A percentile compares a stretch with the other conserved stretches of the same genome.
These are phyloP conservation scores for Spicauda simplicius DNA, from an alignment of 2,888 invertebrate species.

Conservation along the genomic window DNA sequence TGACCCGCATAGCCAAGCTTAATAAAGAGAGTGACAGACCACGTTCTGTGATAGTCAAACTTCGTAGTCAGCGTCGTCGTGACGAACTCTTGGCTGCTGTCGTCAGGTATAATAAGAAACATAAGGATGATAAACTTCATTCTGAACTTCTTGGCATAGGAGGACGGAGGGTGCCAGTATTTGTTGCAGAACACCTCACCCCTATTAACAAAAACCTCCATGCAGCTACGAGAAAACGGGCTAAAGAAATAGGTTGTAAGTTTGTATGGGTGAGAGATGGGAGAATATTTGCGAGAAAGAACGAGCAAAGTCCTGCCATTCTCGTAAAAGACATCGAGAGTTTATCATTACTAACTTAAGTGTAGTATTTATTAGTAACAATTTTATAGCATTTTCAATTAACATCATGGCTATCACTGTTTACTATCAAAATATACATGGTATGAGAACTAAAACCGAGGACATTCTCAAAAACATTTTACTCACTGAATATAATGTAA, in stretches of 20 bases:
- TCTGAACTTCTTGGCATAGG: slow-evolving; percentile 39
- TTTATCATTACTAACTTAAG: slow-evolving; percentile 3
- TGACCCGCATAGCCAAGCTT: slow-evolving; percentile 24
- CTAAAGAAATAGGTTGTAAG: slow-evolving; percentile 15
- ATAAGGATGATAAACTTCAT: slow-evolving; percentile 13
- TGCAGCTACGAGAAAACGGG: slow-evolving; percentile 14
- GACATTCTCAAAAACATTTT: too few species aligned
- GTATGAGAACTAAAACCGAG: too few species aligned
- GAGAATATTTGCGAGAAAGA: slow-evolving; percentile 13
- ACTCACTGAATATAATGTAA: too few species aligned
- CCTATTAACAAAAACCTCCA: slow-evolving; percentile 10
- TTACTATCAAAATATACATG: too few species aligned
- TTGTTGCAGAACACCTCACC: slow-evolving; percentile 15
- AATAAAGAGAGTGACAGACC: slow-evolving; percentile 27
- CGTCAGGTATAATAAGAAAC: slow-evolving; percentile 9
- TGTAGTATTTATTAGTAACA: too few species aligned
- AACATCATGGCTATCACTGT: too few species aligned
- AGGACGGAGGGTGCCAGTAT: slow-evolving; percentile 9
- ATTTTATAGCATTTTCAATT: too few species aligned
- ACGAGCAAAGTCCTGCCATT: slow-evolving; percentile 19
- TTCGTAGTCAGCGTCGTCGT: slow-evolving; percentile 23
- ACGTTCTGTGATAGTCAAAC: slow-evolving; percentile 25
- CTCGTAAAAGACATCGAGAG: slow-evolving; percentile 2
- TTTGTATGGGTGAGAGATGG: too few species aligned
- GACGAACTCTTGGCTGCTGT: slow-evolving; percentile 33